Conservation (phyloP, 2,797 vertebrate species). For the Graptemys geographica region DNA sequence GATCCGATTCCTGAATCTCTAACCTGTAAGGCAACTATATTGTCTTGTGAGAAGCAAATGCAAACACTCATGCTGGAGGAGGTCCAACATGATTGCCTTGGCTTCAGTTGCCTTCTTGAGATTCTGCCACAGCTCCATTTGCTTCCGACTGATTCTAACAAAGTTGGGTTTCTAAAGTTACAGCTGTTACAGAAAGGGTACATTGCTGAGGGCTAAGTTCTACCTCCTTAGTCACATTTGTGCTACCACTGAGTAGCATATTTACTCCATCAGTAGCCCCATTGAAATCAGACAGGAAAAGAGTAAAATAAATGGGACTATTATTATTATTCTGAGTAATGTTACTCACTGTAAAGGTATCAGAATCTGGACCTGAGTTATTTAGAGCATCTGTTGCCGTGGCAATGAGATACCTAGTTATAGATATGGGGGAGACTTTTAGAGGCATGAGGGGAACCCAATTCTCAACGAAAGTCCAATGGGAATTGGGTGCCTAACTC, state of each 20-base stretch:
- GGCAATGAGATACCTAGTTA: accelerated
- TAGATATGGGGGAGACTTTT: neutral
- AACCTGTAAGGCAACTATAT: neutral
- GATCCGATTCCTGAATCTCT: neutral
- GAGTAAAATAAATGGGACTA: neutral
- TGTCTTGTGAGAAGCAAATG: neutral
- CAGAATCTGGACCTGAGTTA: neutral
- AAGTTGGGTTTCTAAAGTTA: neutral
- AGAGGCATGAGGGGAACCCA: neutral
- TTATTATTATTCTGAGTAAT: neutral
- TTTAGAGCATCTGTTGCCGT: neutral
- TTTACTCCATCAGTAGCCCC: neutral
- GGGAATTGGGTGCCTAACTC: accelerated
- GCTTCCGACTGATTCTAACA: neutral
- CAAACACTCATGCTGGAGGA: neutral
- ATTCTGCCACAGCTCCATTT: neutral
- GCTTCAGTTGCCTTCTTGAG: accelerated
- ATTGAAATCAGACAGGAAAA: neutral
- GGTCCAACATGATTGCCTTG: neutral
- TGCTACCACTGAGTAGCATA: too few species aligned
- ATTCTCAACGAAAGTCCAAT: neutral
- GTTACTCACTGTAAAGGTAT: neutral
- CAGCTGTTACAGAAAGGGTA: neutral
- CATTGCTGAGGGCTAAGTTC: neutral
- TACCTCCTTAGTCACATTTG: neutral